These are phyloP conservation scores for Stercorarius parasiticus DNA, from an alignment of 2,113 vertebrate genomes.

Conservation along the genomic window DNA sequence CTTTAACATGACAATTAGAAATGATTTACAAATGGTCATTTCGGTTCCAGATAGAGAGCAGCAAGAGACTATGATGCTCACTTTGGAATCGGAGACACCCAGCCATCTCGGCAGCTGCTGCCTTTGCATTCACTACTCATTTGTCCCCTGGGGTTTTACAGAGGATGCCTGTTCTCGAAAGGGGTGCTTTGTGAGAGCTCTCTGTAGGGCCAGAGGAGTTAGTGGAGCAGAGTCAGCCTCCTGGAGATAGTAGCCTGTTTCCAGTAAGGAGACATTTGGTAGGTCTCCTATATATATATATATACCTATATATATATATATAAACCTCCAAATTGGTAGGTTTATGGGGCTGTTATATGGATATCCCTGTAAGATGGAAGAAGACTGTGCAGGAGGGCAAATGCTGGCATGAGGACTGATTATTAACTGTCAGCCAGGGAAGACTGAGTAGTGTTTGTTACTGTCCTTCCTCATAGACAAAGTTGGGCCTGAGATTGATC, in stretches of 20 bases:
- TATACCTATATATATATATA: too few relatives aligned
- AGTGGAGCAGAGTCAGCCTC: background rate
- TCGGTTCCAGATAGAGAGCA: constrained; percentile 25
- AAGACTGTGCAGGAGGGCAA: background rate
- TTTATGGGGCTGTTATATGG: background rate
- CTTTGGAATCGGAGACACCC: background rate
- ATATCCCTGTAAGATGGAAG: background rate
- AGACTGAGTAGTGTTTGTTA: background rate
- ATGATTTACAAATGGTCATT: constrained; percentile 65
- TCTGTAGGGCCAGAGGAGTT: background rate
- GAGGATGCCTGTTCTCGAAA: background rate
- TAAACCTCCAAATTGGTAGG: too few relatives aligned
- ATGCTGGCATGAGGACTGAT: background rate
- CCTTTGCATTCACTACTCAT: background rate
- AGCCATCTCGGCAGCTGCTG: background rate
- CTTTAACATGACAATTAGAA: constrained; percentile 77
- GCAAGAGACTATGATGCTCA: background rate
- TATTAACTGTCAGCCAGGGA: background rate
- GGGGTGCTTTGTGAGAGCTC: background rate
- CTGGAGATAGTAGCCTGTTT: background rate
- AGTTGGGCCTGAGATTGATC: background rate
- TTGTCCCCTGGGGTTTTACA: background rate
- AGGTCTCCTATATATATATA: too few relatives aligned
- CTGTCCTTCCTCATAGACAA: background rate
- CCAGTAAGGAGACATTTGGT: background rate